Evolutionary conservation across 2,113 vertebrate genomes (phyloP), one percentile per base, ranked within the genome.

Genomic region (Datnioides undecimradiatus): DNA sequence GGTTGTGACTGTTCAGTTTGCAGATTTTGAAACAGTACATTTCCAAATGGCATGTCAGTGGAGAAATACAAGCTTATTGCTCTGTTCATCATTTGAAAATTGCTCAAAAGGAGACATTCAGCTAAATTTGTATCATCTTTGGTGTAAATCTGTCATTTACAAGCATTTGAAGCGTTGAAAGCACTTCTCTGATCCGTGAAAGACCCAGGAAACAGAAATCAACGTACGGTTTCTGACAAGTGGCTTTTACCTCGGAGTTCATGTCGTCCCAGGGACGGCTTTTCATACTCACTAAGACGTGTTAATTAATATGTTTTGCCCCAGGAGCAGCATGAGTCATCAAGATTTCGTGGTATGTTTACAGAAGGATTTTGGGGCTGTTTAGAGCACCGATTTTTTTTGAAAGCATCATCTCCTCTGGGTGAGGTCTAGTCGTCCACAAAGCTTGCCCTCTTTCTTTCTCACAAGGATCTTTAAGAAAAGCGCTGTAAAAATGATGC

Each of bases 281-380:
- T 75, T 83, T 51, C 64, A 69, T 79, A 85, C 81, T 81, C 74
- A 40, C 80, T 76, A 76, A 83, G 65, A 85, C 54, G 16, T 73
- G 64, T 85, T 86, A 84, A 90, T 89, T 85, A 88, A 87, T 87
- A 74, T 74, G 69, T 80, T 88, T 76, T 67, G 38, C 83, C 85
- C 83, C 68, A 14, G 62, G 68, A 76, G 88, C 69, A 33, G 62
- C 25, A 55, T 79, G 82, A 90, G 60, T 90, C 87, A 90, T 91
- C 87, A 66, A n/a, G 40, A 76, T 85, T 80, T 82, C 60, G 68
- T 62, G 23, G 36, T 52, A 23, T 90, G 88, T 90, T 87, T 88
- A 81, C 83, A 76, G 63, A 82, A 66, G 66, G 80, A 70, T 68
- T 74, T 70, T 49, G 16, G 10, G 67, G 78, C 31, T 66, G 73